Base-by-base conservation (phyloP, 2,888 invertebrate genomes). In the Girardia tigrina region DNA sequence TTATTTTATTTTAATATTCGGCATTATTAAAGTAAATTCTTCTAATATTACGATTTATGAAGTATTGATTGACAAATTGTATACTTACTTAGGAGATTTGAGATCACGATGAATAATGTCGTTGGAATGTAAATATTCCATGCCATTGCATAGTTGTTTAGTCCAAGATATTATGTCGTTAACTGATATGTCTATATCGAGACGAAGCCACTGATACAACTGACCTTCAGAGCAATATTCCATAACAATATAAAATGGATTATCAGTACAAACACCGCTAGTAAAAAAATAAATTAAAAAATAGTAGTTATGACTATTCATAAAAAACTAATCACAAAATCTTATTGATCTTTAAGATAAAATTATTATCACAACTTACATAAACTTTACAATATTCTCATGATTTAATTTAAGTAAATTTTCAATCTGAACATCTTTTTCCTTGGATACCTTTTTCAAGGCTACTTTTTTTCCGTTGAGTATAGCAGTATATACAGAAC, bases 21-120 rank as follows among this genome's bases (percentile, higher is more conserved):
- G n/a, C n/a, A n/a, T n/a, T n/a, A n/a, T n/a, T n/a, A n/a, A n/a
- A n/a, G n/a, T n/a, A n/a, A n/a, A n/a, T n/a, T n/a, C n/a, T n/a
- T n/a, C n/a, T n/a, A n/a, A n/a, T n/a, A n/a, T n/a, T n/a, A n/a
- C n/a, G n/a, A n/a, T n/a, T n/a, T n/a, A n/a, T n/a, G n/a, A n/a
- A n/a, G n/a, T n/a, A n/a, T n/a, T n/a, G n/a, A n/a, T n/a, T n/a
- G n/a, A n/a, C n/a, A n/a, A n/a, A n/a, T n/a, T n/a, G n/a, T n/a
- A n/a, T n/a, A n/a, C n/a, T 89, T 88, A 95, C 95, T 98, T 98
- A 71, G 97, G 97, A 82, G 95, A 95, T 86, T 98, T 99, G 78
- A 99, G 88, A 87, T 98, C 98, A 78, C 98, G 87, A 83, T 98
- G 98, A 81, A 98, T 94, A 80, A 98, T 95, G 86, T 94, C 94